Base-by-base conservation (phyloP, 2,888 invertebrate genomes). In the Tenthredo amoena region DNA sequence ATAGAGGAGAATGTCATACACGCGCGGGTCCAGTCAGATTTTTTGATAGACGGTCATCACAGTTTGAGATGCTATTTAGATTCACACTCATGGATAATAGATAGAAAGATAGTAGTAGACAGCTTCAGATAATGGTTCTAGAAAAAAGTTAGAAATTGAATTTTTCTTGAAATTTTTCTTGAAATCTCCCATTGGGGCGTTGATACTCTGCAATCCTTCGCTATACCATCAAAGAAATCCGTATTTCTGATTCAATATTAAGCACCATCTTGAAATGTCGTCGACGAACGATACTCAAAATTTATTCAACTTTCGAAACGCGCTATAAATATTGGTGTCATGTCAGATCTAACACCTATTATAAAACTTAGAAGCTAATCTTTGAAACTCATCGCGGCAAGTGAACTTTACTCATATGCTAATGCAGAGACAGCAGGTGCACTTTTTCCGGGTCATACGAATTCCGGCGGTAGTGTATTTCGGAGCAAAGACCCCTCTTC, bases 271-370 rank as follows among this genome's bases (percentile, higher is more conserved):
- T n/a, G 1, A 55, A 55, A 55, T 55, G 55, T 55, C 55, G 55
- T n/a, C n/a, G 55, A 55, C n/a, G n/a, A 55, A 7, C n/a, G n/a
- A n/a, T 55, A 55, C n/a, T 55, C 55, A 55, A 55, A 55, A 55
- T 55, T 55, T 55, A 55, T 55, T 55, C 55, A n/a, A 55, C 55
- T 55, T 55, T 55, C 55, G 55, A 55, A 55, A 55, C 55, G n/a
- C 55, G 18, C n/a, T 18, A n/a, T 55, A n/a, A 55, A 55, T 55
- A 55, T 55, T n/a, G 6, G n/a, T 55, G 55, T 55, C 55, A 62
- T 62, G 62, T 26, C 62, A 26, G 62, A 62, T 12, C 26, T 62
- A 26, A 62, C 62, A 62, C 62, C 62, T 62, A 12, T 26, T 21
- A 21, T 26, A 21, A 26, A 62, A 62, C 21, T 26, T 62, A 10